Conservation (phyloP, 1,140 invertebrate genomes). For the Plectus sambesii region DNA sequence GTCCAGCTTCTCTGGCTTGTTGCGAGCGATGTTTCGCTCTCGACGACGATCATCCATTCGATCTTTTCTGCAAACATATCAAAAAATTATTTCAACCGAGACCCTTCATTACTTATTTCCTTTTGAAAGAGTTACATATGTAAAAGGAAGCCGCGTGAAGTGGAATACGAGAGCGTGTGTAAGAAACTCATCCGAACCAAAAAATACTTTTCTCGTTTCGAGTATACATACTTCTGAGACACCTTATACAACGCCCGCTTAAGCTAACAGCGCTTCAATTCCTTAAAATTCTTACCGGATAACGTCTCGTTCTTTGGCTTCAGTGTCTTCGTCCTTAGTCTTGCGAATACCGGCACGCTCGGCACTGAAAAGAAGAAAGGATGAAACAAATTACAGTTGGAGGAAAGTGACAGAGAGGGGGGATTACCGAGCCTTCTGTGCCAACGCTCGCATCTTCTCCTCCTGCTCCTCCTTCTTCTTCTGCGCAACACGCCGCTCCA, state of each 20-base stretch:
- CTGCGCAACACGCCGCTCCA: constrained; percentile 89
- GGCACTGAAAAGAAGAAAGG: too few species aligned
- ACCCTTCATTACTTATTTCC: neutral
- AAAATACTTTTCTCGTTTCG: too few species aligned
- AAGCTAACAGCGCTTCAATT: too few species aligned
- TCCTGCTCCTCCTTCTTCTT: constrained; percentile 98
- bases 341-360: constrained; percentile 25
- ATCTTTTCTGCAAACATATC: constrained; percentile 22
- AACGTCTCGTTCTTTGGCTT: constrained; percentile 74
- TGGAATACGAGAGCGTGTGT: too few species aligned
- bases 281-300: constrained; percentile 52
- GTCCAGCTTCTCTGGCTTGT: constrained; percentile 81
- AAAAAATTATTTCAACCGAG: neutral
- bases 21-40: constrained; percentile 79
- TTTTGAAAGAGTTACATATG: neutral
- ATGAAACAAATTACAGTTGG: too few species aligned
- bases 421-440: constrained; percentile 87
- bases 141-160: neutral
- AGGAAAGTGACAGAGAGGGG: constrained; percentile 71
- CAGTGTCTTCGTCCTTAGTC: constrained; percentile 51
- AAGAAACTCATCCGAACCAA: too few species aligned
- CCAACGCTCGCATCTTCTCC: constrained; percentile 76
- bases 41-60: constrained; percentile 59
- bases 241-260: too few species aligned
- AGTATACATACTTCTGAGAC: too few species aligned